These are phyloP conservation scores for Holcopasites calliopsidis DNA, from an alignment of 1,140 invertebrate genomes.

Conservation along the genomic window DNA sequence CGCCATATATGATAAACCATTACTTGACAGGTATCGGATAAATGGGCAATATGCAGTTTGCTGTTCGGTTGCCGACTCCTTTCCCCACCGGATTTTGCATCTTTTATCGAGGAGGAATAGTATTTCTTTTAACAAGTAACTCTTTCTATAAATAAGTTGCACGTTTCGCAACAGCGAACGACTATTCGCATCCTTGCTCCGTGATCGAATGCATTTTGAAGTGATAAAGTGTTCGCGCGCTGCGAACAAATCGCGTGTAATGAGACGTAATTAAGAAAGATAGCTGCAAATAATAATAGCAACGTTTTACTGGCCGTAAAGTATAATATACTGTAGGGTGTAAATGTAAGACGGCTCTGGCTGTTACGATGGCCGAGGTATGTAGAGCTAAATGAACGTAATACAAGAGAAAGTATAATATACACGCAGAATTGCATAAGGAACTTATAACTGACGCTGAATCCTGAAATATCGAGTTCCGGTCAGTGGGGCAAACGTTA, in stretches of 20 bases:
- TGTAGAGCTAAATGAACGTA: not conserved
- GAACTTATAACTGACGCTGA: too few relatives aligned
- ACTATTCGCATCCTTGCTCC: not conserved
- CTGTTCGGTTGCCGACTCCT: not conserved
- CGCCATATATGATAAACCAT: slow-evolving; percentile 31
- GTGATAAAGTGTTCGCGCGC: not conserved
- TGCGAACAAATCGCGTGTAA: not conserved
- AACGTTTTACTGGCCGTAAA: not conserved
- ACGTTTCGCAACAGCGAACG: too few relatives aligned
- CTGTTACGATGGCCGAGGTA: not conserved
- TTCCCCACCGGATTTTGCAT: not conserved
- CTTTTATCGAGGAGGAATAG: not conserved
- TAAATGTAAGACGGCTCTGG: not conserved
- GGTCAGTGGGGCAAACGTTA: not conserved
- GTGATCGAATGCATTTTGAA: not conserved
- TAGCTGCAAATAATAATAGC: not conserved
- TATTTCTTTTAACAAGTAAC: not conserved
- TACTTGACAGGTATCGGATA: slow-evolving; percentile 28
- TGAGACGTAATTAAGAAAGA: not conserved
- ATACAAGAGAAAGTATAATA: not conserved
- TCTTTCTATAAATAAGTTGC: not conserved
- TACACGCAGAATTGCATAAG: too few relatives aligned
- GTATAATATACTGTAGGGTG: not conserved
- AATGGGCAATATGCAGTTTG: slow-evolving; percentile 10
- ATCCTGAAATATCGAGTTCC: not conserved